Base-by-base conservation (phyloP, 1,140 invertebrate species). In the Drosophila elegans region DNA sequence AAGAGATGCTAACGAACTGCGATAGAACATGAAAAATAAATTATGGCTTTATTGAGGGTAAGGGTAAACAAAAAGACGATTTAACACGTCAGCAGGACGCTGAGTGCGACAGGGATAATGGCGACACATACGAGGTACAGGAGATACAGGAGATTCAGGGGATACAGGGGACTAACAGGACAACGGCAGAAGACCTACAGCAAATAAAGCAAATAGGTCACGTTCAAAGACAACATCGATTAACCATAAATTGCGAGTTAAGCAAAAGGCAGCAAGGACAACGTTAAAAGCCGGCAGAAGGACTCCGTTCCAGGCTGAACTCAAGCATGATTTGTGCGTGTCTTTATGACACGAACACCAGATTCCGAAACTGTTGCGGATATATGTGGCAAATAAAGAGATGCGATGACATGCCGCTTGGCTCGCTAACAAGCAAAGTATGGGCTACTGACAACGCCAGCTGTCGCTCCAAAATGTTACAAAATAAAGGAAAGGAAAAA, bases 201-300 rank as follows among this genome's bases (percentile, higher is more conserved):
- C 57, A 91, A 90, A 91, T 91, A 84, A 91, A 91, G 88, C 88
- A 91, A 91, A 91, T 91, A 84, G 88, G 88, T 91, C 88, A 91
- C 88, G 88, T 91, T 91, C 83, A 91, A 88, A 80, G 83, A 91
- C 88, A 91, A 88, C 88, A 91, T 91, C 88, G 88, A 91, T 91
- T 91, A 89, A 91, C 88, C 88, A 91, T 91, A 91, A 91, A 91
- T 91, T 91, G 88, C 88, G 83, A 91, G 88, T 91, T 91, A 88
- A 91, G 88, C 88, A 91, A 86, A 91, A 88, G 90, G 79, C 75
- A 79, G 81, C 82, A 66, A 74, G 76, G 84, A 83, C 76, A 67
- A 25, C 42, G 69, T n/a, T 66, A 64, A 60, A 38, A 62, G 62
- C 55, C 53, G 53, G 44, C 38, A 61, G 38, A 53, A 27, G 46